phyloP scores from a whole-genome alignment of 2,888 invertebrate genomes.

The Hypolimnas misippus region DNA sequence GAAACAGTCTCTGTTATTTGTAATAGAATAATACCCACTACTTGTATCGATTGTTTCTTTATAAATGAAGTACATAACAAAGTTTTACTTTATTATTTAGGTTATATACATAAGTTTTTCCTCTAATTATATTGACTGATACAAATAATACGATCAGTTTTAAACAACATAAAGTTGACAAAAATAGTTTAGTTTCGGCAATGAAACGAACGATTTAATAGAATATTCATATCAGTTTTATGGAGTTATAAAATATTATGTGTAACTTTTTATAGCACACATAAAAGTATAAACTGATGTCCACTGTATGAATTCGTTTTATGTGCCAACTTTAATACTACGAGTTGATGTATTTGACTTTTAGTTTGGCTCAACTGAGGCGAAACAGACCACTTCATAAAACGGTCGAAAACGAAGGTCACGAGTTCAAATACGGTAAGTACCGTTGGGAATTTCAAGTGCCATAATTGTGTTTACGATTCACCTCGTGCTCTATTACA shows the following conservation, averaged over 20 bases:
- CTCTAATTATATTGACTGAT: no score
- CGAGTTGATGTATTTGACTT: slow-evolving; percentile 1
- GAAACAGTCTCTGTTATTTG: no score
- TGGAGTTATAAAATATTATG: slow-evolving; percentile 21
- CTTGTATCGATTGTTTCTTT: no score
- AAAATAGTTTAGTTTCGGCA: slow-evolving; percentile 1
- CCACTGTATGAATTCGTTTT: slow-evolving; percentile 29
- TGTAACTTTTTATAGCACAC: slow-evolving; percentile 19
- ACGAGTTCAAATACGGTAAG: background rate
- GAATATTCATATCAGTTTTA: slow-evolving; percentile 27
- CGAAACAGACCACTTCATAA: background rate
- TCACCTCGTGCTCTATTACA: no score
- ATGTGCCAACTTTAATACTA: slow-evolving; percentile 24
- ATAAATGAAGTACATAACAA: no score
- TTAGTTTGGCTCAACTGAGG: background rate
- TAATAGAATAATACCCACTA: no score
- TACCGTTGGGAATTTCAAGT: no score
- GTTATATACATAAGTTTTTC: no score
- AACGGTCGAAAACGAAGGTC: background rate
- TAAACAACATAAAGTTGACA: background rate
- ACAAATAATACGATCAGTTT: no score
- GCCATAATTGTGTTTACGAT: background rate
- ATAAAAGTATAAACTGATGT: slow-evolving; percentile 30
- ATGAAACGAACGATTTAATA: slow-evolving; percentile 7
- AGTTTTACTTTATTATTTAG: no score